Evolutionary conservation across 2,113 vertebrate species (phyloP).

Genomic region (Nothobranchius furzeri): DNA sequence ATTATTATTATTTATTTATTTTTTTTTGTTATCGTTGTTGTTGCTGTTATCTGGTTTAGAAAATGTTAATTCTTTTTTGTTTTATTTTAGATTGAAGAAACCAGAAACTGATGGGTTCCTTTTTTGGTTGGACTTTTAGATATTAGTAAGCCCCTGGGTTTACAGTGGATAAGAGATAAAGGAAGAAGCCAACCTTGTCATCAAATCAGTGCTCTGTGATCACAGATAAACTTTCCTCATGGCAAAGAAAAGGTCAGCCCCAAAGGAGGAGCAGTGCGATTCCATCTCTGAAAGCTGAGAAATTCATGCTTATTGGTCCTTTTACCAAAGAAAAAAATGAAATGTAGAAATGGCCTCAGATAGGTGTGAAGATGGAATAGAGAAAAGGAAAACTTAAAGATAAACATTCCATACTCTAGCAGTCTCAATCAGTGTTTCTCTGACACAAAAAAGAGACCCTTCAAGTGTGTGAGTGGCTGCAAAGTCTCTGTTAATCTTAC

Average conservation of each 20-base stretch:
- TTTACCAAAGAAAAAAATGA: conserved; percentile 31
- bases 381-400: neutral
- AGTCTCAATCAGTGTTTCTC: neutral
- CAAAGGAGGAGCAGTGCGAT: conserved; percentile 42
- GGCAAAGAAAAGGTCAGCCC: conserved; percentile 44
- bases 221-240: conserved; percentile 55
- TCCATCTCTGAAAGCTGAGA: conserved; percentile 56
- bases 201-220: conserved; percentile 34
- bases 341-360: conserved; percentile 17
- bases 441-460: neutral
- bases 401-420: conserved; percentile 1
- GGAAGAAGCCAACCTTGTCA: conserved; percentile 40
- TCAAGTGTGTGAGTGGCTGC: neutral
- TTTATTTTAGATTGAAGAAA: conserved; percentile 7
- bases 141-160: neutral
- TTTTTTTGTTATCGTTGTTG: neutral
- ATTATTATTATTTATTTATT: too few relatives aligned
- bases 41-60: neutral
- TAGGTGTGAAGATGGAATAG: neutral
- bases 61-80: neutral
- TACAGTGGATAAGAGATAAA: conserved; percentile 15
- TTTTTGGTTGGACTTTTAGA: conserved; percentile 25
- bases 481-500: conserved; percentile 2
- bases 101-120: neutral
- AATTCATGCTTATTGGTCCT: conserved; percentile 33